phyloP scores from a whole-genome alignment of 2,113 vertebrate genomes.

The Vimba vimba region DNA sequence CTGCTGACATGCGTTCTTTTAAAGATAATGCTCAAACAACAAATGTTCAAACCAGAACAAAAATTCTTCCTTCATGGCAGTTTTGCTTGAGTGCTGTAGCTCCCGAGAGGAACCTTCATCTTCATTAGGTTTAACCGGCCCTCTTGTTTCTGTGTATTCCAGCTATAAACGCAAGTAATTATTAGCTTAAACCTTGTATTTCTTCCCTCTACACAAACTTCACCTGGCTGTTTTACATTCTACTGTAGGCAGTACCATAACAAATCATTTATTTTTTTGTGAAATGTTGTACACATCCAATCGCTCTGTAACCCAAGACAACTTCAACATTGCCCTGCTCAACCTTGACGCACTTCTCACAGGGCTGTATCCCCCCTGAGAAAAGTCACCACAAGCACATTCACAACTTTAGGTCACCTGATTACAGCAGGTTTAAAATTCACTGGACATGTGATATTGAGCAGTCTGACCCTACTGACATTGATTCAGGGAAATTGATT shows the following conservation, averaged over 20 bases:
- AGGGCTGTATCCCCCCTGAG: constrained; percentile 6
- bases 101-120: constrained; percentile 19
- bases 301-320: background rate
- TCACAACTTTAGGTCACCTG: background rate
- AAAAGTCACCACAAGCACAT: background rate
- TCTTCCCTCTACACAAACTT: constrained; percentile 19
- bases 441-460: background rate
- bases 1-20: background rate
- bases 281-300: background rate
- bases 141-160: constrained; percentile 5
- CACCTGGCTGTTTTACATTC: constrained; percentile 1
- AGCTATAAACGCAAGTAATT: constrained; percentile 17
- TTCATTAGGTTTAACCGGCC: background rate
- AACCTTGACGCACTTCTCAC: background rate
- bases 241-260: constrained; percentile 6
- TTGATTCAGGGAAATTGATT: background rate
- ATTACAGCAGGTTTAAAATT: constrained; percentile 9
- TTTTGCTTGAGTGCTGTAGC: background rate
- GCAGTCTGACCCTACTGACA: background rate
- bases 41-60: background rate
- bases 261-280: background rate
- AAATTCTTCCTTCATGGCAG: background rate
- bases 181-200: constrained; percentile 15
- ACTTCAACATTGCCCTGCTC: background rate
- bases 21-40: background rate